Percentiles rank a stretch among this genome's conserved stretches.
These are phyloP conservation scores for Stichodactyla helianthus DNA, from an alignment of 64 coral and sea anemone genomes.

Conservation along the genomic window DNA sequence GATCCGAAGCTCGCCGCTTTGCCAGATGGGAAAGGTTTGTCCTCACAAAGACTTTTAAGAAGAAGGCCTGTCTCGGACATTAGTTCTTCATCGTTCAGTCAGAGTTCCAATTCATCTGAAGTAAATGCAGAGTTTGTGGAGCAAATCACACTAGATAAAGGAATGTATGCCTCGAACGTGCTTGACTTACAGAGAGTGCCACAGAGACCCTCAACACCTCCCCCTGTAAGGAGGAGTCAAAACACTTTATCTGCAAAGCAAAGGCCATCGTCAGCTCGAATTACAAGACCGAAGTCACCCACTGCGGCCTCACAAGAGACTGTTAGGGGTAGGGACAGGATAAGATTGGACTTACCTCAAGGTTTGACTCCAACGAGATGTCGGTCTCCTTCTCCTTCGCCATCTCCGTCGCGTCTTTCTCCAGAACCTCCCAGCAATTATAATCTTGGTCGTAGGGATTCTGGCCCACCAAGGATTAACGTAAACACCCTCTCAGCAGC, in stretches of 20 bases:
- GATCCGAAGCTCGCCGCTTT: background rate
- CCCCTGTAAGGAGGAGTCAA: background rate
- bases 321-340: background rate
- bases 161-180: background rate
- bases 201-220: slow-evolving; percentile 14
- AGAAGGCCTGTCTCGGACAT: slow-evolving; percentile 13
- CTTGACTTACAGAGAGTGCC: background rate
- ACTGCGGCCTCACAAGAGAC: background rate
- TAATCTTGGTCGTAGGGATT: slow-evolving; percentile 17
- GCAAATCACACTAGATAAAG: background rate
- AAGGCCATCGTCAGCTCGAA: background rate
- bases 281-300: background rate
- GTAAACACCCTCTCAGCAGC: background rate
- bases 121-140: background rate
- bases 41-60: background rate
- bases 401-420: slow-evolving; percentile 8
- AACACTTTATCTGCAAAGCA: background rate
- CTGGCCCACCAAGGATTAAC: slow-evolving; percentile 1
- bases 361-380: background rate
- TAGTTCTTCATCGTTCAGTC: background rate
- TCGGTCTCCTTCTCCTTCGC: slow-evolving; percentile 6
- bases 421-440: background rate
- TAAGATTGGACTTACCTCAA: slow-evolving; percentile 12
- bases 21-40: background rate
- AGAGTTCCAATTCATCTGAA: background rate